phyloP scores from a whole-genome alignment of 2,797 vertebrate genomes.

The Xerus rutilus region DNA sequence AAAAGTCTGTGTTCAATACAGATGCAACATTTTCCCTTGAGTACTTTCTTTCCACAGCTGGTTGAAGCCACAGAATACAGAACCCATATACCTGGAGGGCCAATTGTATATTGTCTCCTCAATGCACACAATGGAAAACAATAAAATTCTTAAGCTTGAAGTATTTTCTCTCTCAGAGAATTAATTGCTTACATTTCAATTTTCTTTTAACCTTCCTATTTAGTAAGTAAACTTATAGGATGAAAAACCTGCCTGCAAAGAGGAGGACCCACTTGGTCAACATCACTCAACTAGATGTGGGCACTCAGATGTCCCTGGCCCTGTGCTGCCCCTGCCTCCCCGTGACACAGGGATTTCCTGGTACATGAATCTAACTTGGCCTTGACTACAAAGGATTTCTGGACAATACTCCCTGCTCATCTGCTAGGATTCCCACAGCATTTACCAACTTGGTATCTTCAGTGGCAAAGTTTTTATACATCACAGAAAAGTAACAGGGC shows the following conservation, averaged over 20 bases:
- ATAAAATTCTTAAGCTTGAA: background rate
- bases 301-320: background rate
- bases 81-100: background rate
- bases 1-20: background rate
- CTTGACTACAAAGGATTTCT: background rate
- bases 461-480: background rate
- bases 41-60: background rate
- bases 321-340: background rate
- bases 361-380: background rate
- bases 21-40: background rate
- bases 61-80: background rate
- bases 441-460: background rate
- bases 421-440: background rate
- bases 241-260: background rate
- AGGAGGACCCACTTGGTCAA: background rate
- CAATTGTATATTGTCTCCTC: background rate
- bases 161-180: background rate
- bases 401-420: background rate
- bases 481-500: background rate
- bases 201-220: background rate
- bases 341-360: background rate
- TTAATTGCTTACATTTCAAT: background rate
- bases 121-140: background rate
- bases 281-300: background rate
- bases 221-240: background rate